These are phyloP conservation scores for Hyperoplus lanceolatus DNA, from an alignment of 2,797 vertebrate genomes.

Conservation along the genomic window DNA sequence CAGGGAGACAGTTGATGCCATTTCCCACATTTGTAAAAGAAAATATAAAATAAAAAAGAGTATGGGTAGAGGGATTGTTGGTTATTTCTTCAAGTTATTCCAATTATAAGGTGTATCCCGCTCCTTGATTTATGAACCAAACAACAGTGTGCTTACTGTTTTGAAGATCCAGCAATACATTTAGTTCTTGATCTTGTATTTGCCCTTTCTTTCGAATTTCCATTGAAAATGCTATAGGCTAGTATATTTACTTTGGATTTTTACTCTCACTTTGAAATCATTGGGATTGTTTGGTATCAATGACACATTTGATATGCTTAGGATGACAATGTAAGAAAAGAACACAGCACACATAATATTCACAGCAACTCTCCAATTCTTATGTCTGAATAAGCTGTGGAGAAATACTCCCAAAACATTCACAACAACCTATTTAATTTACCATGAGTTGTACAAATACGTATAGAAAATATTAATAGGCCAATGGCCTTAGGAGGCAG, in stretches of 20 bases:
- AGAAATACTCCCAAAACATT: too few relatives aligned
- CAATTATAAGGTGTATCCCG: conserved; percentile 36
- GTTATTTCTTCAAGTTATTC: conserved; percentile 12
- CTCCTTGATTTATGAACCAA: conserved; percentile 45
- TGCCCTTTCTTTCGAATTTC: conserved; percentile 10
- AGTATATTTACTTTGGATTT: too few relatives aligned
- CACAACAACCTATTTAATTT: too few relatives aligned
- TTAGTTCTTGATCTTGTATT: conserved; percentile 35
- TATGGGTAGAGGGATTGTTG: neutral
- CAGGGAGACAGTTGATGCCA: conserved; percentile 53
- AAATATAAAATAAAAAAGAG: conserved; percentile 4
- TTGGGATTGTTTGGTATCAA: conserved; percentile 30
- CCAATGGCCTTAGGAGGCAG: too few relatives aligned
- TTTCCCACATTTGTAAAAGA: neutral
- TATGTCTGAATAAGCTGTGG: too few relatives aligned
- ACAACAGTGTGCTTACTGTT: conserved; percentile 19
- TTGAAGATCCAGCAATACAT: conserved; percentile 28
- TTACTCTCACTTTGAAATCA: neutral
- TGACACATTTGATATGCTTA: conserved; percentile 17
- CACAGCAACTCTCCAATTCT: neutral
- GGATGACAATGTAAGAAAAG: neutral
- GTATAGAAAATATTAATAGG: too few relatives aligned
- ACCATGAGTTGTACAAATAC: too few relatives aligned
- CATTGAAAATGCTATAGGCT: conserved; percentile 22
- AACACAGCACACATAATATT: neutral